Percentiles rank a stretch among this genome's conserved stretches.
Evolutionary conservation across 2,888 invertebrate genomes (phyloP).

Genomic region (Apocheima hispidaria): DNA sequence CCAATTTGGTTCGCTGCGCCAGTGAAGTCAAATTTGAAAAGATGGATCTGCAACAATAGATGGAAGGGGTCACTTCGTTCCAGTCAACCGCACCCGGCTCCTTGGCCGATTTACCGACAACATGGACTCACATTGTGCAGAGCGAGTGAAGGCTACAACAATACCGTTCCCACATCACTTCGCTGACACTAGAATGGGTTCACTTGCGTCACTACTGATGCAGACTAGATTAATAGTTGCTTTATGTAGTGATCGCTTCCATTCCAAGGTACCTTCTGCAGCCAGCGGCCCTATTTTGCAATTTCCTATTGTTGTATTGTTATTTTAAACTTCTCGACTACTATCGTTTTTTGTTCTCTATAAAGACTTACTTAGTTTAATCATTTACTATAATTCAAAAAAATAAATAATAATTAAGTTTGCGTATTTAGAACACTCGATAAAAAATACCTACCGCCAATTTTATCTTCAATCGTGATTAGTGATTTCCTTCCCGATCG

Average conservation of each 20-base stretch:
- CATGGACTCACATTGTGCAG: slow-evolving; percentile 20
- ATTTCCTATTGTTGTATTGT: slow-evolving; percentile 1
- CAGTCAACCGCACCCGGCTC: slow-evolving; percentile 18
- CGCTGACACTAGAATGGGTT: slow-evolving; percentile 37
- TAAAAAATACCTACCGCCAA: slow-evolving; percentile 21
- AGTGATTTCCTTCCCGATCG: slow-evolving; percentile 31
- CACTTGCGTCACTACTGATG: slow-evolving; percentile 29
- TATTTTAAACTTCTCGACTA: slow-evolving; percentile 4
- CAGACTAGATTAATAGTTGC: neutral
- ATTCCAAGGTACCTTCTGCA: neutral
- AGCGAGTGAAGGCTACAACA: slow-evolving; percentile 10
- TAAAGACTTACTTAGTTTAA: neutral
- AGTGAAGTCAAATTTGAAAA: no score
- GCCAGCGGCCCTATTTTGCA: neutral
- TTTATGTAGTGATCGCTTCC: neutral
- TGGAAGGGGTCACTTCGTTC: no score
- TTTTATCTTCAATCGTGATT: slow-evolving; percentile 33
- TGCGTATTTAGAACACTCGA: slow-evolving; percentile 21
- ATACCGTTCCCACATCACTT: slow-evolving; percentile 20
- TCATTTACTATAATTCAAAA: slow-evolving; percentile 1
- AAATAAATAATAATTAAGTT: neutral
- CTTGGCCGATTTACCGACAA: slow-evolving; percentile 21
- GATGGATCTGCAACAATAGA: no score
- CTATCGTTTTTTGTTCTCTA: slow-evolving; percentile 3
- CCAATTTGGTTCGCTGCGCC: no score